Base-by-base conservation (phyloP, 2,888 invertebrate genomes). In the Cyrtodaria siliqua region DNA sequence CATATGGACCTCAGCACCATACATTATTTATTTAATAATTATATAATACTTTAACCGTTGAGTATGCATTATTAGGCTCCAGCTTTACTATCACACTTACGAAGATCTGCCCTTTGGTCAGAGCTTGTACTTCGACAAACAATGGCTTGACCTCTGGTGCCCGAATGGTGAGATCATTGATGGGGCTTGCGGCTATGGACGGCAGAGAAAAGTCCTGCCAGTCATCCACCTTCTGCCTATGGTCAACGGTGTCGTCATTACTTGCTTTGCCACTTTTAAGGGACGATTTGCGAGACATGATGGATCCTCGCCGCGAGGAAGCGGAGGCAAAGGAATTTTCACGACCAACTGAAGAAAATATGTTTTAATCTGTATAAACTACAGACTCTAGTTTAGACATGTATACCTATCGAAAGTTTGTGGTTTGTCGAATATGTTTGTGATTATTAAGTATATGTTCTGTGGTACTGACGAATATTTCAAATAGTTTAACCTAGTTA, bases 71-170 rank as follows among this genome's bases (percentile, higher is more conserved):
- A n/a, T n/a, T n/a, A n/a, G n/a, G n/a, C n/a, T n/a, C n/a, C n/a
- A n/a, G n/a, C n/a, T n/a, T 12, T 33, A 33, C 12, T 33, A 12
- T 8, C 4, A 33, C 33, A 88, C 90, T 87, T 72, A 90, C 90
- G 75, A 90, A 90, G 1, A 84, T 84, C 47, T 86, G 82, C 42
- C 90, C 89, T 73, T 88, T 89, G 1, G 86, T 87, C 0, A 90
- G 83, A 2, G 84, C 86, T 42, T 80, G 74, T 0, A 88, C 82
- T 56, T 84, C 86, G 14, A 89, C 86, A 69, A 85, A 90, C 8
- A 84, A 70, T 6, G 88, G 71, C 16, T 57, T 47, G 1, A 59
- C 63, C 33, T 82, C 82, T 2, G 18, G 26, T n/a, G n/a, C n/a
- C 20, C 29, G 42, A 3, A 60, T 55, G 4, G 59, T 61, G 16